Percentiles rank a stretch among this genome's conserved stretches.
Evolutionary conservation across 35 echinoderm and acorn worm genomes (phyloP).

Genomic region (Heliocidaris tuberculata): DNA sequence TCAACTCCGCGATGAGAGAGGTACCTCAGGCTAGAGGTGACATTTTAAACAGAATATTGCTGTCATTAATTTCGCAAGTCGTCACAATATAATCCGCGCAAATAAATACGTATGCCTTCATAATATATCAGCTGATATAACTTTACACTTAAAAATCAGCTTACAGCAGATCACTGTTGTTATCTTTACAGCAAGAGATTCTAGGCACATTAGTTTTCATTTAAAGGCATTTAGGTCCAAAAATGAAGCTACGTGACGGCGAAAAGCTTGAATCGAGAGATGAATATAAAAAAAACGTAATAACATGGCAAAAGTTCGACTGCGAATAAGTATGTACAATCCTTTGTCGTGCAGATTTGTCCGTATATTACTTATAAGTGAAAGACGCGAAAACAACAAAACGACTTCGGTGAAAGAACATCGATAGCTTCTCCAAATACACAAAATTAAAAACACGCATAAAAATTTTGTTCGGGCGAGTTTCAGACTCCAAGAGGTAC

Average conservation of each 20-base stretch:
- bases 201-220: neutral
- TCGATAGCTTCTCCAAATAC: neutral
- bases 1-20: neutral
- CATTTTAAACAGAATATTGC: neutral
- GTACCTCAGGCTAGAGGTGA: neutral
- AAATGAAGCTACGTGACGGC: neutral
- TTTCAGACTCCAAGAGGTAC: neutral
- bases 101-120: neutral
- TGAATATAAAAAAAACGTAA: too few species aligned
- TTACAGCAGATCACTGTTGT: too few species aligned
- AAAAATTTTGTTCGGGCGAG: neutral
- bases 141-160: neutral
- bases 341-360: neutral
- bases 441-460: neutral
- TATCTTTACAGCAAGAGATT: neutral
- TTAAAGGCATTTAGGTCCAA: neutral
- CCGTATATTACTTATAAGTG: neutral
- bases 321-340: neutral
- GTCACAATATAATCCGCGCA: neutral
- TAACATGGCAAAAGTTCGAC: neutral
- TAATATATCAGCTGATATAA: neutral
- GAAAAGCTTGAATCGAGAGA: too few species aligned
- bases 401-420: neutral
- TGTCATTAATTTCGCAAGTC: neutral
- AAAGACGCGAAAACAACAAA: neutral